A percentile compares a stretch with the other conserved stretches of the same genome.
phyloP scores from a whole-genome alignment of 2,113 vertebrate species.

The Heterochromis multidens region DNA sequence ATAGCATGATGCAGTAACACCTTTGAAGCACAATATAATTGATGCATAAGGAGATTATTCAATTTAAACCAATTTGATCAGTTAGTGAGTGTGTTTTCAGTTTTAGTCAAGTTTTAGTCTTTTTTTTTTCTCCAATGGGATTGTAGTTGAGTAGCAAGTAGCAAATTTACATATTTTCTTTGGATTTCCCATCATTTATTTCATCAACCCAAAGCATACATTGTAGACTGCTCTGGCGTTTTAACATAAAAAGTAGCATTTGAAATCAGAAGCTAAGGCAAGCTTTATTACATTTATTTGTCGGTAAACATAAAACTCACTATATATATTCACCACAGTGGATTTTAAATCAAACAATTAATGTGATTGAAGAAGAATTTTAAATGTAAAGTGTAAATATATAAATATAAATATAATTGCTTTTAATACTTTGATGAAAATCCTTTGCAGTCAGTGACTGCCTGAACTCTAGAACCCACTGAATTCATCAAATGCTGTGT shows the following conservation, averaged over 20 bases:
- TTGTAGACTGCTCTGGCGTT: background rate
- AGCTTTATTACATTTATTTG: too few species aligned
- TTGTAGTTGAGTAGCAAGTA: background rate
- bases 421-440: too few species aligned
- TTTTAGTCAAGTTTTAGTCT: background rate
- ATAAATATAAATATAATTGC: too few species aligned
- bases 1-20: background rate
- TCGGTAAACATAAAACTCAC: too few species aligned
- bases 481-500: background rate
- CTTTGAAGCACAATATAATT: background rate
- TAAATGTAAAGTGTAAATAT: too few species aligned
- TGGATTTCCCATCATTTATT: too few species aligned
- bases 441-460: too few species aligned
- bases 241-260: background rate
- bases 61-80: background rate
- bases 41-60: background rate
- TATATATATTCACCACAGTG: too few species aligned
- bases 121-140: background rate
- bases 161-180: fast-evolving
- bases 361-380: too few species aligned
- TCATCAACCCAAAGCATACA: background rate
- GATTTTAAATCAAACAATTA: too few species aligned
- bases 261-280: background rate
- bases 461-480: background rate
- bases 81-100: background rate